Conservation (phyloP, 2,797 vertebrate species). For the Leptatherina wallacei region DNA sequence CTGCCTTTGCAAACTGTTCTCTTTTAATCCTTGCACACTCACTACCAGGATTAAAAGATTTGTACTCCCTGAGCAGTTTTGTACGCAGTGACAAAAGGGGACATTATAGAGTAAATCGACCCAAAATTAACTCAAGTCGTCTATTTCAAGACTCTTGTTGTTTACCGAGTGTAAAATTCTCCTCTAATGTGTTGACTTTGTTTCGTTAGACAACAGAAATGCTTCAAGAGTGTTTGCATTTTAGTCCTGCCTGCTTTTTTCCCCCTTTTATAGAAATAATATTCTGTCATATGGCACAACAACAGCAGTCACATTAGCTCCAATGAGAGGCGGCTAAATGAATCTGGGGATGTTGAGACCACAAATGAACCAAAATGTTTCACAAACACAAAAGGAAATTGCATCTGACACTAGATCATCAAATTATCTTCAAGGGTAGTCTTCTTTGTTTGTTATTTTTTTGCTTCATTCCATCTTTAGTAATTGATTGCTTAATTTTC, state of each 20-base stretch:
- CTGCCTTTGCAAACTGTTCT: slow-evolving; percentile 75
- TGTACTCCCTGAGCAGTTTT: slow-evolving; percentile 76
- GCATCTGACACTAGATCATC: slow-evolving; percentile 26
- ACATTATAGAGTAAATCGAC: slow-evolving; percentile 67
- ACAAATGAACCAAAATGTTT: slow-evolving; percentile 35
- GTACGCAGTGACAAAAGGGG: slow-evolving; percentile 74
- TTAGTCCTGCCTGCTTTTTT: slow-evolving; percentile 35
- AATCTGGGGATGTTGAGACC: slow-evolving; percentile 45
- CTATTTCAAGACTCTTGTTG: slow-evolving; percentile 70
- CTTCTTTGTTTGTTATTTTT: slow-evolving; percentile 24
- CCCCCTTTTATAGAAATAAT: background rate
- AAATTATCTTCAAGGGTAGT: slow-evolving; percentile 32
- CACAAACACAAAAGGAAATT: slow-evolving; percentile 33
- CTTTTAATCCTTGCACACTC: slow-evolving; percentile 79
- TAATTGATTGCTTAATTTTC: slow-evolving; percentile 34
- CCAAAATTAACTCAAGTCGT: slow-evolving; percentile 60
- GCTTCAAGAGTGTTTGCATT: slow-evolving; percentile 38
- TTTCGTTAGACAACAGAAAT: slow-evolving; percentile 47
- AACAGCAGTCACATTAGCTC: slow-evolving; percentile 37
- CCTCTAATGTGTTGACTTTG: slow-evolving; percentile 10
- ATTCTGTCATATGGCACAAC: slow-evolving; percentile 27
- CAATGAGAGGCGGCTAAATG: slow-evolving; percentile 33
- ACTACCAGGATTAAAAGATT: slow-evolving; percentile 84
- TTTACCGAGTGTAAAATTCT: slow-evolving; percentile 58
- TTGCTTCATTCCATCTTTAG: slow-evolving; percentile 14